Base-by-base conservation (phyloP, 2,888 invertebrate species). In the Dicranocentrus wangi region DNA sequence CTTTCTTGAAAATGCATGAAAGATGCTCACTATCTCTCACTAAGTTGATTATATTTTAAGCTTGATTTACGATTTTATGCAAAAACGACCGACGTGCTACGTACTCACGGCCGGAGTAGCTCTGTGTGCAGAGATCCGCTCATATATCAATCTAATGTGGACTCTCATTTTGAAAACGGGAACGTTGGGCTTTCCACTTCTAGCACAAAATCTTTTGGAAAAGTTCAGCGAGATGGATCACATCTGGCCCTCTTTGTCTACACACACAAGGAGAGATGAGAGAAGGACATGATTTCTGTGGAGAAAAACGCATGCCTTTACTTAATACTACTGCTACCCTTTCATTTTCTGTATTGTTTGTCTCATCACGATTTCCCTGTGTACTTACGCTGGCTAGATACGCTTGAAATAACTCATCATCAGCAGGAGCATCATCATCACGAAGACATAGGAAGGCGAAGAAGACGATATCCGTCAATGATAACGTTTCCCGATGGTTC, bases 31-130 rank as follows among this genome's bases (percentile, higher is more conserved):
- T 70, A 78, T 78, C 78, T 78, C 78, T 55, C 71, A 28, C 70
- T 78, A 78, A 78, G 78, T 78, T 78, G 78, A 78, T 78, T 78
- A 78, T 78, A 78, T 78, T 78, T 78, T 78, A 78, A 78, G 78
- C 78, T 70, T 78, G 78, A 78, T 78, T 78, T 78, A 78, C 78
- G 78, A 78, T 78, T 76, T 78, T 78, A 78, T 78, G 78, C 78
- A 70, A 78, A 78, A 78, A 78, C 63, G 78, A 78, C 78, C 32
- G 51, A 53, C 53, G 66, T 39, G 39, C 27, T 47, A n/a, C n/a
- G n/a, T n/a, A n/a, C n/a, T n/a, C n/a, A n/a, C n/a, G n/a, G n/a
- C 42, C 23, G 65, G 65, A 71, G 70, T 32, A 63, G 27, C 42
- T 28, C 63, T 66, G 21, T 76, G 51, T 70, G 78, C 65, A 70